phyloP scores from a whole-genome alignment of 2,888 invertebrate species.

The Bombylius discolor region DNA sequence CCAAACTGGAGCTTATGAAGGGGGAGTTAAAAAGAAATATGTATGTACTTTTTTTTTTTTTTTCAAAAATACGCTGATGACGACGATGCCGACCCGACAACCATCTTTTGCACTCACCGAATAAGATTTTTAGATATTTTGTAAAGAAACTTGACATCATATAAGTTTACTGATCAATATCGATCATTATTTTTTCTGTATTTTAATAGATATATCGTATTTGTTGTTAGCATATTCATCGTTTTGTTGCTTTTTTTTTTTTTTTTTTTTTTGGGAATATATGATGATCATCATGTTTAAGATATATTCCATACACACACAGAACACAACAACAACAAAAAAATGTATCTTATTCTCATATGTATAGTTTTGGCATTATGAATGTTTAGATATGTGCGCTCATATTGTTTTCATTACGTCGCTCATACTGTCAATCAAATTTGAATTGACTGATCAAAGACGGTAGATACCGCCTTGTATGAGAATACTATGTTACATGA shows the following conservation, averaged over 20 bases:
- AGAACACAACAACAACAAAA: too few relatives aligned
- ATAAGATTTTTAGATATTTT: too few relatives aligned
- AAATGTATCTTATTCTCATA: not conserved
- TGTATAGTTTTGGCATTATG: not conserved
- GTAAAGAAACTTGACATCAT: too few relatives aligned
- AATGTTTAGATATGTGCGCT: conserved; percentile 8
- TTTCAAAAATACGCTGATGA: too few relatives aligned
- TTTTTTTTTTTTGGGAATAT: not conserved
- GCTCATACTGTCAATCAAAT: conserved; percentile 9
- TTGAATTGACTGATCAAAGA: conserved; percentile 7
- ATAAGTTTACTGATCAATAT: conserved; percentile 1
- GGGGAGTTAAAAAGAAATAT: too few relatives aligned
- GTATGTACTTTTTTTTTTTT: too few relatives aligned
- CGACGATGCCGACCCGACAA: too few relatives aligned
- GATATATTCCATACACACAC: too few relatives aligned
- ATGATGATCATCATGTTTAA: not conserved
- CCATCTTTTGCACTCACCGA: too few relatives aligned
- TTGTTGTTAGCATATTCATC: not conserved
- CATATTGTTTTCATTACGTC: conserved; percentile 10
- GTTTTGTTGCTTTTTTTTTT: not conserved
- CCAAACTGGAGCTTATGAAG: too few relatives aligned
- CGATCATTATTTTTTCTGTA: not conserved
- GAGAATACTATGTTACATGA: too few relatives aligned
- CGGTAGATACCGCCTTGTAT: not conserved
- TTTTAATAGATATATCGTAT: too few relatives aligned